Base-by-base conservation (phyloP, 2,113 vertebrate species). In the Leuciscus idus region DNA sequence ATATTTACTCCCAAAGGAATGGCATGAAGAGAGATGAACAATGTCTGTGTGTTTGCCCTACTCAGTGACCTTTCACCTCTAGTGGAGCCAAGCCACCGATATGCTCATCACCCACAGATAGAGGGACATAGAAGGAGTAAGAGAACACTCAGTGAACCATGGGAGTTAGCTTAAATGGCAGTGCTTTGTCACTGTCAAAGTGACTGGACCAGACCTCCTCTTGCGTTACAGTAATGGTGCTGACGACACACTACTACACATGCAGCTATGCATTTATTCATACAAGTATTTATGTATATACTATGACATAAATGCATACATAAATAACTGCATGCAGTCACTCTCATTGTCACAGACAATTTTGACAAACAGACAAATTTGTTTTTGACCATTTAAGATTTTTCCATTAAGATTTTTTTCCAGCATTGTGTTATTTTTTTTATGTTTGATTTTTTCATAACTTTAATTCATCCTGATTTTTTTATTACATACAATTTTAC, bases 111-210 rank as follows among this genome's bases (percentile, higher is more conserved):
- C 70, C n/a, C 64, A 88, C 73, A 83, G 74, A 85, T 84, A 85
- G 46, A 75, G 82, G 62, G 70, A 82, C 57, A 68, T 61, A 75
- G 48, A 68, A 55, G 23, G 75, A 84, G 77, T 33, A 55, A 48
- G 64, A 39, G 85, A 87, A 79, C 80, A 81, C 77, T 82, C 86
- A 84, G 85, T 87, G 87, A 89, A 75, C 81, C 90, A 66, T 13
- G 64, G 88, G 87, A 90, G 91, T 80, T 81, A 66, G 72, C 86
- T 88, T 84, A 89, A 93, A 92, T 91, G 77, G 85, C 88, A 82
- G 77, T 66, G 84, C 87, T 93, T 89, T 92, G 87, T 94, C 90
- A 91, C 88, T 92, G 92, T 91, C 93, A 84, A 73, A 33, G 36
- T 8, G 50, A 73, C 66, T 28, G 30, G 15, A 55, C 33, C 83